These are phyloP conservation scores for Gortyna flavago DNA, from an alignment of 2,888 invertebrate species.

Conservation along the genomic window DNA sequence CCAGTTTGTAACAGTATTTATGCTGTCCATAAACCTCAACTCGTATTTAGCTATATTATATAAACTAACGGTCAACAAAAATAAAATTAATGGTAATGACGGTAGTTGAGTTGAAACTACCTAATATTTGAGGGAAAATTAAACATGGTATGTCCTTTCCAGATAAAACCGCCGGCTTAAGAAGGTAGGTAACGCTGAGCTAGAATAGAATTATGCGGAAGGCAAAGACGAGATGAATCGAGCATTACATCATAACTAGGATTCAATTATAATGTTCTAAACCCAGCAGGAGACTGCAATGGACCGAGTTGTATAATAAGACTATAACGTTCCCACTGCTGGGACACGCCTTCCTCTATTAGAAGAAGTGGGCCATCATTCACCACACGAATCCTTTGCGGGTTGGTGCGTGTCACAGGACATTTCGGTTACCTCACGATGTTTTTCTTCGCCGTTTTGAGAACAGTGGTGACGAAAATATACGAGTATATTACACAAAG, in stretches of 20 bases:
- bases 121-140: no score
- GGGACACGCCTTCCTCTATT: neutral
- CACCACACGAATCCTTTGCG: neutral
- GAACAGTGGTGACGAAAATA: fast-evolving
- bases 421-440: neutral
- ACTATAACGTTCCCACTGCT: neutral
- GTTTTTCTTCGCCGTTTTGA: neutral
- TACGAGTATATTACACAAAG: neutral
- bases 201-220: slow-evolving; percentile 10
- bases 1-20: neutral
- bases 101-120: neutral
- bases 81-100: neutral
- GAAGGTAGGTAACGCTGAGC: neutral
- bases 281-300: slow-evolving; percentile 5
- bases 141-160: neutral
- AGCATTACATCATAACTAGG: neutral
- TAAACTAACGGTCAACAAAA: neutral
- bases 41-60: neutral
- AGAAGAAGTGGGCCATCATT: neutral
- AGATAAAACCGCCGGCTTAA: neutral
- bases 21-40: neutral
- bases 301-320: neutral
- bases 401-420: neutral
- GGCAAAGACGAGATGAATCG: slow-evolving; percentile 1
- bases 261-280: slow-evolving; percentile 11